Evolutionary conservation across 2,113 vertebrate species (phyloP), one percentile per base, ranked within the genome.

Genomic region (Haplochromis burtoni): DNA sequence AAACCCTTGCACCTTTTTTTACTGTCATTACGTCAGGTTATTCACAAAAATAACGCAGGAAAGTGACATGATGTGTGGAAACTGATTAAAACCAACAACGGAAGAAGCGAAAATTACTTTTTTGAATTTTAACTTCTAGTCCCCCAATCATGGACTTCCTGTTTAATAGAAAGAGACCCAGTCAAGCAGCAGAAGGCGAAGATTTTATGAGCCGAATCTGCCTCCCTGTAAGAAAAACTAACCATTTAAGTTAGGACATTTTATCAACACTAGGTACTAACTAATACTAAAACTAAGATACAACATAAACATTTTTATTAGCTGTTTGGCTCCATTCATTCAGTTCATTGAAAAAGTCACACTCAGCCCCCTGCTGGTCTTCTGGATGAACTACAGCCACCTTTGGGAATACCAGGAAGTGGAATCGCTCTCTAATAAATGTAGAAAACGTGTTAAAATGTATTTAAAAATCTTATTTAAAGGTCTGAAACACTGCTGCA

Each of bases 61-160:
- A 47, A 76, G 8, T 3, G 14, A 1, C 13, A 42, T 26, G 40
- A 47, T 29, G 40, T 68, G 19, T 68, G 63, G 33, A 40, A 68
- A 68, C 33, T 13, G 33, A 6, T 68, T 68, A 68, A 68, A 68
- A 68, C 63, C 63, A 68, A 68, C 63, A 68, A 68, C 3, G 0
- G 11, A 40, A 40, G 19, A 68, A 68, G 33, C 0, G 0, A 68
- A 5, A 1, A 66, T 1, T 31, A 33, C 29, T 33, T 33, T 19
- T 68, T 40, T 4, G 3, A 68, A 40, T 21, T 38, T 66, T 13
- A 38, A 40, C 19, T 68, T 68, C 35, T 40, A 40, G 19, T 38
- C 1, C 61, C 33, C n/a, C 2, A 38, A 68, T 68, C 33, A 21
- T 6, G 63, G 63, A 68, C 63, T 68, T 68, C 63, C 35, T 40